Evolutionary conservation across 2,888 invertebrate species (phyloP).

Genomic region (Tetragonula carbonaria): DNA sequence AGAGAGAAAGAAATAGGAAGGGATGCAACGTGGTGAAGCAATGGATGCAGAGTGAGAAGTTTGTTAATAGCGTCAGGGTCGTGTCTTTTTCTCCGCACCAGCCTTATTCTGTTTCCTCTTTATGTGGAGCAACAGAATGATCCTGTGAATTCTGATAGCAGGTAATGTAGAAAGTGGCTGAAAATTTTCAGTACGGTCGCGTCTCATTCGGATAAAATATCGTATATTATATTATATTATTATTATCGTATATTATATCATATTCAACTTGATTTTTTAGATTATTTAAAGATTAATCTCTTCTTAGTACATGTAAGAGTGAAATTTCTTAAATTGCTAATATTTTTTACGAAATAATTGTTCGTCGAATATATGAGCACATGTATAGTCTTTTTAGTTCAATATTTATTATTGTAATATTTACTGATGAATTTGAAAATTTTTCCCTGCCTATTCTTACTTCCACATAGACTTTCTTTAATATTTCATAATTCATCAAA

Average conservation of each 20-base stretch:
- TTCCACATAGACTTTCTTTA: background rate
- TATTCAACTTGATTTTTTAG: background rate
- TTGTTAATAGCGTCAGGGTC: constrained; percentile 58
- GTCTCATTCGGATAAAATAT: background rate
- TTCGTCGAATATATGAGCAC: no score
- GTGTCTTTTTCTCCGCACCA: constrained; percentile 31
- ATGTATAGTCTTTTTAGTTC: no score
- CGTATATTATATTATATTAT: background rate
- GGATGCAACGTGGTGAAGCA: constrained; percentile 16
- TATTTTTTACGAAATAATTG: background rate
- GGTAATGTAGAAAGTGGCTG: background rate
- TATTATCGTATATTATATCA: background rate
- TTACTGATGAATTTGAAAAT: no score
- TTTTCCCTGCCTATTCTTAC: no score
- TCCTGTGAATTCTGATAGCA: background rate
- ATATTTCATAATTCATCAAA: background rate
- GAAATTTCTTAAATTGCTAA: background rate
- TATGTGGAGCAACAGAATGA: background rate
- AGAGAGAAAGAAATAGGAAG: background rate
- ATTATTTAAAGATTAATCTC: background rate
- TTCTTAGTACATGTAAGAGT: background rate
- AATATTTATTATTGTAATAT: no score
- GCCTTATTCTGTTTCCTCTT: background rate
- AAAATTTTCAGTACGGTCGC: background rate
- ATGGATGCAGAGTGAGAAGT: constrained; percentile 35